A percentile compares a stretch with the other conserved stretches of the same genome.
These are phyloP conservation scores for Cygnus olor DNA, from an alignment of 2,797 vertebrate genomes.

Conservation along the genomic window DNA sequence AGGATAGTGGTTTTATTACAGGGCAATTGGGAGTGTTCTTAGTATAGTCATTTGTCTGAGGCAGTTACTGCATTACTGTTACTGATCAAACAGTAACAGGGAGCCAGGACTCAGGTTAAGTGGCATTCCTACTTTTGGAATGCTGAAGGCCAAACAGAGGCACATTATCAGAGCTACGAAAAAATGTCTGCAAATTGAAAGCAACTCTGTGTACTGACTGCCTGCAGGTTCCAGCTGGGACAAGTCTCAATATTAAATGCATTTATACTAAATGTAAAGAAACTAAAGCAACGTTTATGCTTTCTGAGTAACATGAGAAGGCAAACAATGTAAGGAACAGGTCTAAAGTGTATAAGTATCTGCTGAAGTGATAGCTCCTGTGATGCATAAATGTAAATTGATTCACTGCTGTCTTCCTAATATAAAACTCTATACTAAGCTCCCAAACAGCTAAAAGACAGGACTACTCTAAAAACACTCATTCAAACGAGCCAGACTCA, in stretches of 20 bases:
- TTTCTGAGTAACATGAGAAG: background rate
- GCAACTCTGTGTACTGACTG: background rate
- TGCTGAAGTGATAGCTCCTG: background rate
- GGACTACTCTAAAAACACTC: background rate
- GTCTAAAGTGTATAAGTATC: background rate
- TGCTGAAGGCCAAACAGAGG: conserved; percentile 34
- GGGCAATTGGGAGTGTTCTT: conserved; percentile 50
- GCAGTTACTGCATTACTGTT: conserved; percentile 25
- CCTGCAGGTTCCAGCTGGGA: background rate
- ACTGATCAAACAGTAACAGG: conserved; percentile 49
- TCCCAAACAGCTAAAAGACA: background rate
- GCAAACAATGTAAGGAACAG: background rate
- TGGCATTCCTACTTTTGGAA: conserved; percentile 40
- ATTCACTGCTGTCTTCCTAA: background rate
- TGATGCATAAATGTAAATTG: background rate
- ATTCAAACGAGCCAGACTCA: background rate
- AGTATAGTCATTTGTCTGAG: conserved; percentile 41
- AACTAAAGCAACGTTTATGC: background rate
- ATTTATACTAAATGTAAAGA: background rate
- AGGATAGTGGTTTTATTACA: conserved; percentile 40
- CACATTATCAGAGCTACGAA: conserved; percentile 2
- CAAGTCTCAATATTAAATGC: background rate
- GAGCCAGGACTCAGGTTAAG: conserved; percentile 1
- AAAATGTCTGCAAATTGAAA: background rate
- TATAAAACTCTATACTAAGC: background rate